phyloP scores from a whole-genome alignment of 1,140 invertebrate species.

The Cydia pomonella region DNA sequence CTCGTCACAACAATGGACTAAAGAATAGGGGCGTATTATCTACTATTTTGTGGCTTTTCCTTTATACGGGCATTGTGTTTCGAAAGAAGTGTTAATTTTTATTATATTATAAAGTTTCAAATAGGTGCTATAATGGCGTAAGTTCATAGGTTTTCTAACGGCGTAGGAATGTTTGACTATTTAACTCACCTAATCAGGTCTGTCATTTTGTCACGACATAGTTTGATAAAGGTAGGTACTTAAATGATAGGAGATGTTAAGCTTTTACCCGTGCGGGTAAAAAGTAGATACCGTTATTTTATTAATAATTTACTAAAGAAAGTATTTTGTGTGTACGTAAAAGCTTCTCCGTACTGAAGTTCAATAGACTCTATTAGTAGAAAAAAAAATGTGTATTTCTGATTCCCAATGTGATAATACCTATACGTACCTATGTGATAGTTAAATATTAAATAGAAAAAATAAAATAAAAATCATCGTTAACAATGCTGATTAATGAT shows the following conservation, averaged over 20 bases:
- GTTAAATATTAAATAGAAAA: no score
- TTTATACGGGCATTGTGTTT: slow-evolving; percentile 34
- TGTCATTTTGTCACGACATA: background rate
- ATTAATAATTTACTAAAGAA: no score
- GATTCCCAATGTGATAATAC: no score
- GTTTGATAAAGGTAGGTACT: background rate
- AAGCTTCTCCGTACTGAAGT: no score
- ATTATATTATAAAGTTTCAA: slow-evolving; percentile 1
- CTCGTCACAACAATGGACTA: slow-evolving; percentile 29
- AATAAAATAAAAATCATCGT: no score
- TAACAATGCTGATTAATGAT: no score
- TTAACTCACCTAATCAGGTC: background rate
- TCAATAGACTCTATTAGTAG: no score
- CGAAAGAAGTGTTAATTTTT: slow-evolving; percentile 20
- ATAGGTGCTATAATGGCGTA: background rate
- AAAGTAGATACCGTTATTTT: no score
- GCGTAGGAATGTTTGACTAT: background rate
- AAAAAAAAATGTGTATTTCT: no score
- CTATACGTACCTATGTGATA: no score
- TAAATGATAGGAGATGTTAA: background rate
- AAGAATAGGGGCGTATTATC: slow-evolving; percentile 27
- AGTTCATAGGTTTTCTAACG: background rate
- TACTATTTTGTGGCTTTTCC: slow-evolving; percentile 13
- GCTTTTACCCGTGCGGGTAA: no score
- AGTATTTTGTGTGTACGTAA: no score